These are phyloP conservation scores for Desmophyllum pertusum DNA, from an alignment of 92 coral and sea anemone species.

Conservation along the genomic window DNA sequence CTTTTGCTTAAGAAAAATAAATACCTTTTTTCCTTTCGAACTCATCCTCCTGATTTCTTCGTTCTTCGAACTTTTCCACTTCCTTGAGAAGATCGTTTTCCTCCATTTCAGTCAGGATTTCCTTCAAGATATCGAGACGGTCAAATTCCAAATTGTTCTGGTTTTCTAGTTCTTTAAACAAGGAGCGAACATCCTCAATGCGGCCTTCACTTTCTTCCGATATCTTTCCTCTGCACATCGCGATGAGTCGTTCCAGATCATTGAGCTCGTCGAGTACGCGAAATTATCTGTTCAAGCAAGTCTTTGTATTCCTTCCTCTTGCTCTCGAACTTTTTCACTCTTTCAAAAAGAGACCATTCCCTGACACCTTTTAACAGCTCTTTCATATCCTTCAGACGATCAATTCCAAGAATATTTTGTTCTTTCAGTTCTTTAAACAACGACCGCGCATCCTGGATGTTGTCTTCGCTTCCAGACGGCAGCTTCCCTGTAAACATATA, in stretches of 20 bases:
- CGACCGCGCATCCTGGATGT: neutral
- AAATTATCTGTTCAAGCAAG: neutral
- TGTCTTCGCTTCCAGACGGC: conserved; percentile 8
- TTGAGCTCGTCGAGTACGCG: conserved; percentile 14
- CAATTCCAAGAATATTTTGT: neutral
- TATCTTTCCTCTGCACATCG: neutral
- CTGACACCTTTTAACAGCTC: neutral
- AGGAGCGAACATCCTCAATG: conserved; percentile 1
- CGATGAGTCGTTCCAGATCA: neutral
- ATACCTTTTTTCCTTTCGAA: neutral
- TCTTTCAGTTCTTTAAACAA: conserved; percentile 20
- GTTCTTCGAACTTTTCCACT: neutral
- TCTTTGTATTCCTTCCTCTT: neutral
- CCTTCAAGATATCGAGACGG: neutral
- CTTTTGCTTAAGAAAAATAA: too few species aligned
- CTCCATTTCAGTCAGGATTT: neutral
- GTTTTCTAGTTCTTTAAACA: conserved; percentile 9
- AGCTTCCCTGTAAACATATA: conserved; percentile 2
- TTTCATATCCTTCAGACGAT: neutral
- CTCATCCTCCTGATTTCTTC: neutral
- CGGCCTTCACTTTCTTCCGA: neutral
- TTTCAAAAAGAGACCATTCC: neutral
- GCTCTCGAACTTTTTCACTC: neutral
- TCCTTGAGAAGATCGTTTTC: neutral
- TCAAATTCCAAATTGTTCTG: neutral